phyloP scores from a whole-genome alignment of 2,113 vertebrate species.

The Carlito syrichta region DNA sequence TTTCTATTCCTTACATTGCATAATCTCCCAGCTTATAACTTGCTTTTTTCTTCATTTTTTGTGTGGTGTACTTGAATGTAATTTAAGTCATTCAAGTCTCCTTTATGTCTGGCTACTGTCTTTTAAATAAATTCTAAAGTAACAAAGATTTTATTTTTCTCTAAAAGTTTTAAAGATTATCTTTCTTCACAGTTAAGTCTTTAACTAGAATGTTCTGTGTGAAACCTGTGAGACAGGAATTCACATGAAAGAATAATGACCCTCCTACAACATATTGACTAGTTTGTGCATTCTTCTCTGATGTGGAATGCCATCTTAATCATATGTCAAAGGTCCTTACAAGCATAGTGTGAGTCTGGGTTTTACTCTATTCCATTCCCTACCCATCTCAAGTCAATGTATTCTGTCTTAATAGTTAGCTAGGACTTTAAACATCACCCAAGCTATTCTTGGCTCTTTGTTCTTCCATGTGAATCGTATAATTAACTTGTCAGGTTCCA shows the following conservation, averaged over 20 bases:
- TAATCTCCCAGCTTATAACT: neutral
- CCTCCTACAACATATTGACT: neutral
- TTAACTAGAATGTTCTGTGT: neutral
- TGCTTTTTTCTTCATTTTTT: neutral
- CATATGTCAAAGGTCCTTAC: neutral
- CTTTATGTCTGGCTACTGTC: neutral
- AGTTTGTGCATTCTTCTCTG: neutral
- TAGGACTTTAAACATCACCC: neutral
- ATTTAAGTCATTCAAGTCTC: neutral
- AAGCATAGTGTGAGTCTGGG: neutral
- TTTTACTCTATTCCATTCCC: neutral
- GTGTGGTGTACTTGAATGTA: conserved; percentile 1
- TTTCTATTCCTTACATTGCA: neutral
- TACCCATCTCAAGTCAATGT: neutral
- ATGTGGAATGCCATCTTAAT: neutral
- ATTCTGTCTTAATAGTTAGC: neutral
- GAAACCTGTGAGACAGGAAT: neutral
- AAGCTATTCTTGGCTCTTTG: neutral
- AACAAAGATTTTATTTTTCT: neutral
- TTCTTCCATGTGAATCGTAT: neutral
- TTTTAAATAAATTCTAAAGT: neutral
- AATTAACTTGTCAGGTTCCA: neutral
- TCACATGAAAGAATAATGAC: neutral
- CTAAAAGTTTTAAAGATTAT: neutral
- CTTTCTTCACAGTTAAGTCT: neutral